A percentile compares a stretch with the other conserved stretches of the same genome.
Evolutionary conservation across 1,140 invertebrate genomes (phyloP).

Genomic region (Nautilus pompilius): DNA sequence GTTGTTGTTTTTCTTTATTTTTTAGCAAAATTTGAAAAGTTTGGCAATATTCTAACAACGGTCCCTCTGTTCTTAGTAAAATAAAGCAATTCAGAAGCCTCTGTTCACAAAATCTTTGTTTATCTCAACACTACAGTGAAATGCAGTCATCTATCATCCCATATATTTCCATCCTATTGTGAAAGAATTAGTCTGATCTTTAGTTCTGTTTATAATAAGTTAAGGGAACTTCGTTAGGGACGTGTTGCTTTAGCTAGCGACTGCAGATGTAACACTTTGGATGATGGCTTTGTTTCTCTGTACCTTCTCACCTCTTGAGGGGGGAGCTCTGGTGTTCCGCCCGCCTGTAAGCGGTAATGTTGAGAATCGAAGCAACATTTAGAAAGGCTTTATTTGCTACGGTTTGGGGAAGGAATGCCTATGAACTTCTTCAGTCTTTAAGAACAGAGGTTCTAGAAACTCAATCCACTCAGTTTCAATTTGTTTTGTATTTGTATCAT

Average conservation of each 20-base stretch:
- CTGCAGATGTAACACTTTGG: too few relatives aligned
- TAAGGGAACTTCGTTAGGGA: too few relatives aligned
- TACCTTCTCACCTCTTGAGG: too few relatives aligned
- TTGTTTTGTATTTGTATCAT: too few relatives aligned
- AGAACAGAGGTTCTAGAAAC: neutral
- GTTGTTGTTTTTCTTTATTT: too few relatives aligned
- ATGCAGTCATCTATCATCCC: too few relatives aligned
- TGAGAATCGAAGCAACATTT: neutral
- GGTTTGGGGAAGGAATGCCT: neutral
- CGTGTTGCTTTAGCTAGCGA: too few relatives aligned
- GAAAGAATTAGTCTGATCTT: too few relatives aligned
- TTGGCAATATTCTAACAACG: neutral
- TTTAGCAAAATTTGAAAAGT: neutral
- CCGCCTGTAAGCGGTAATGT: neutral
- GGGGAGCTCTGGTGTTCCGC: neutral
- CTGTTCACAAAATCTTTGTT: neutral
- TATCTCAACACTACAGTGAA: neutral
- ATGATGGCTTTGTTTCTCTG: too few relatives aligned
- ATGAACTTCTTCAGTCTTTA: neutral
- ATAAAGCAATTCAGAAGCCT: neutral
- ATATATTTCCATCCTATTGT: too few relatives aligned
- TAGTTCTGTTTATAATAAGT: too few relatives aligned
- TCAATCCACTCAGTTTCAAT: neutral
- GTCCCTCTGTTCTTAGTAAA: neutral
- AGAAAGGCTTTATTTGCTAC: neutral